A percentile compares a stretch with the other conserved stretches of the same genome.
phyloP scores from a whole-genome alignment of 2,113 vertebrate species.

The Chelonoidis abingdonii region DNA sequence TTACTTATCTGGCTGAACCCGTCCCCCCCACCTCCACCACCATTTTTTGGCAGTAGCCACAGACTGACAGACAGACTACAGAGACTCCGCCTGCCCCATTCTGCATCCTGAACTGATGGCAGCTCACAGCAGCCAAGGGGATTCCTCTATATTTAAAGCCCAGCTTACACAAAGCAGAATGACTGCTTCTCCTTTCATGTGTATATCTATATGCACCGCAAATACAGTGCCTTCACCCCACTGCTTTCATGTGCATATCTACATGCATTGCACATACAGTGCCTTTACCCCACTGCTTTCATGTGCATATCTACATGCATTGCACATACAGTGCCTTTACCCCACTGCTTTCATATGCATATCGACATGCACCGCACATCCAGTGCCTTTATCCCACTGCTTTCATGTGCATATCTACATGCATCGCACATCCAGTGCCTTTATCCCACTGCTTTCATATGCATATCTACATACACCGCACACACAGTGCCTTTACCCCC shows the following conservation, averaged over 20 bases:
- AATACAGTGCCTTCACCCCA: neutral
- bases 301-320: neutral
- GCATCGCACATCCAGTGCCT: too few species aligned
- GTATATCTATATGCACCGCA: neutral
- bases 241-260: too few species aligned
- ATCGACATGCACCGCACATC: neutral
- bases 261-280: too few species aligned
- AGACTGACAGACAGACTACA: neutral
- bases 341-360: neutral
- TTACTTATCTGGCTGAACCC: neutral
- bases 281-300: neutral
- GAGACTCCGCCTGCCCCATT: neutral
- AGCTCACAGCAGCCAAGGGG: neutral
- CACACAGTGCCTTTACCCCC: too few species aligned
- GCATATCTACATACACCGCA: too few species aligned
- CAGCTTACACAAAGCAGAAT: neutral
- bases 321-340: neutral
- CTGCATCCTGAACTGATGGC: neutral
- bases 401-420: too few species aligned
- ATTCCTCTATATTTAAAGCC: neutral
- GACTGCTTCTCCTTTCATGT: neutral
- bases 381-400: accelerated
- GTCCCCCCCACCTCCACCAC: too few species aligned
- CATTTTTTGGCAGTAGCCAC: neutral
- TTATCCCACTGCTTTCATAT: too few species aligned